These are phyloP conservation scores for Epinotia demarniana DNA, from an alignment of 2,888 invertebrate genomes.

Conservation along the genomic window DNA sequence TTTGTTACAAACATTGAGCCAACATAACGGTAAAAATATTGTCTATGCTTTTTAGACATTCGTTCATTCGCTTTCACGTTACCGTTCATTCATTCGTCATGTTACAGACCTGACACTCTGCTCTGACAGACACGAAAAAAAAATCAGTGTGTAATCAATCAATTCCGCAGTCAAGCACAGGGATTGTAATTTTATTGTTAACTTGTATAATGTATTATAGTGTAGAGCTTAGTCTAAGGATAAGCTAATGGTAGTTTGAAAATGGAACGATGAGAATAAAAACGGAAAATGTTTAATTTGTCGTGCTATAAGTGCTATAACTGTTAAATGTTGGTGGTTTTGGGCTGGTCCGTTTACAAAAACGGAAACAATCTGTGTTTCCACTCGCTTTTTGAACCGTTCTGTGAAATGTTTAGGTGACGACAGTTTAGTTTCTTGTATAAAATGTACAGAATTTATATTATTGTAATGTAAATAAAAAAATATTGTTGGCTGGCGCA, in stretches of 20 bases:
- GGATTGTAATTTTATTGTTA: constrained; percentile 41
- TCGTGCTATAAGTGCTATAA: constrained; percentile 52
- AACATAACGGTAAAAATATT: constrained; percentile 1
- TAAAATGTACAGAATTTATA: constrained; percentile 60
- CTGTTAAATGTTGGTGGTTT: constrained; percentile 51
- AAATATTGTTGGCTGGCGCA: constrained; percentile 83
- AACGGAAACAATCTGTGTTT: constrained; percentile 65
- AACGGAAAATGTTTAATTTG: constrained; percentile 51
- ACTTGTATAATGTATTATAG: constrained; percentile 40
- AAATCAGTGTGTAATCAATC: constrained; percentile 44
- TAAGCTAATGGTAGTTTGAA: constrained; percentile 23
- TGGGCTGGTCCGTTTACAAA: constrained; percentile 52
- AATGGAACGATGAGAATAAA: constrained; percentile 35
- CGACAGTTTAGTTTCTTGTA: constrained; percentile 57
- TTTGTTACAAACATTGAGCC: background rate
- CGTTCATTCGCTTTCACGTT: constrained; percentile 25
- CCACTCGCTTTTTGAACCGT: constrained; percentile 61
- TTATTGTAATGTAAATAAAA: constrained; percentile 82
- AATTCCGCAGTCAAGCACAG: constrained; percentile 32
- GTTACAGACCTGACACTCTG: constrained; percentile 9
- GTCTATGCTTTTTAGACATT: constrained; percentile 25
- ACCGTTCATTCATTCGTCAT: constrained; percentile 37
- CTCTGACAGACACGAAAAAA: constrained; percentile 35
- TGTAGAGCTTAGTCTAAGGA: constrained; percentile 29
- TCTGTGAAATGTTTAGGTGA: constrained; percentile 58